These are phyloP conservation scores for Sciurus vulgaris DNA, from an alignment of 2,797 vertebrate genomes.

Conservation along the genomic window DNA sequence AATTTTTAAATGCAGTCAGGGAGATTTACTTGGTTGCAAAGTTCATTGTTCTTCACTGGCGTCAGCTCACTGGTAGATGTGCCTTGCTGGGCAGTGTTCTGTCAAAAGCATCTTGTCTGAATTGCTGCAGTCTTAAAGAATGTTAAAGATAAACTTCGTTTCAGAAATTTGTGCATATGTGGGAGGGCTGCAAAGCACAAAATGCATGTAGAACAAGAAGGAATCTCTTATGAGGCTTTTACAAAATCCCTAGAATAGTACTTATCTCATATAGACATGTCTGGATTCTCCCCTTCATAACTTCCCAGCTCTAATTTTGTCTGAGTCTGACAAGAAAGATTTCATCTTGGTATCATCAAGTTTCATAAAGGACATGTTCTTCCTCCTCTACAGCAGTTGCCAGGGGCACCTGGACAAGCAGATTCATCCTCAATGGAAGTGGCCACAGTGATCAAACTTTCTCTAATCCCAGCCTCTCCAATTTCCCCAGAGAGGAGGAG, in stretches of 20 bases:
- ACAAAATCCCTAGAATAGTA: no score
- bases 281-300: no score
- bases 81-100: not conserved
- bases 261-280: no score
- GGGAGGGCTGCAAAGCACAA: not conserved
- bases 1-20: not conserved
- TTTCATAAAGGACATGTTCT: not conserved
- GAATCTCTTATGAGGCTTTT: not conserved
- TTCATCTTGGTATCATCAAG: no score
- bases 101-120: no score
- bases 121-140: no score
- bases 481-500: not conserved
- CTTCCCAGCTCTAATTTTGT: no score
- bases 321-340: no score
- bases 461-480: not conserved
- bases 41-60: not conserved
- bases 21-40: not conserved
- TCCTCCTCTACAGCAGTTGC: not conserved
- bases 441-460: not conserved
- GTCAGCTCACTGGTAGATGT: not conserved
- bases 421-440: not conserved
- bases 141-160: no score
- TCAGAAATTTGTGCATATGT: no score
- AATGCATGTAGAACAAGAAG: not conserved
- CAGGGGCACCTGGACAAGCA: not conserved